phyloP scores from a whole-genome alignment of 2,888 invertebrate genomes.

The Andrena dorsata region DNA sequence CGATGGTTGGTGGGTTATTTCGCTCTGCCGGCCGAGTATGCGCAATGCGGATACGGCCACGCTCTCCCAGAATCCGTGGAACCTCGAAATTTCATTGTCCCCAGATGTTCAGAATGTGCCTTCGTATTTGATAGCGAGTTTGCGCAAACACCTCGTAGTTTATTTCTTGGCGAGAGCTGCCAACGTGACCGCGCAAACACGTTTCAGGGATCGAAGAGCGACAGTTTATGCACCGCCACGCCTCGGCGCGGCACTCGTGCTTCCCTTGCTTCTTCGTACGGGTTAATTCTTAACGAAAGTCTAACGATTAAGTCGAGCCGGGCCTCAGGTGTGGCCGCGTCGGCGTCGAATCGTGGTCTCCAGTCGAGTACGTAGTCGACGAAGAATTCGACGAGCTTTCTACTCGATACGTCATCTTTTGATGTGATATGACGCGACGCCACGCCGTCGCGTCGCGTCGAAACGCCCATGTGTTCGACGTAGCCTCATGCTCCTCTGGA shows the following conservation, averaged over 20 bases:
- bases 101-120: too few relatives aligned
- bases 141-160: constrained; percentile 40
- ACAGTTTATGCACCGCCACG: constrained; percentile 51
- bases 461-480: background rate
- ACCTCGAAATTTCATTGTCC: background rate
- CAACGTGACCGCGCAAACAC: constrained; percentile 58
- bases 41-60: too few relatives aligned
- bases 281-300: constrained; percentile 5
- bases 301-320: background rate
- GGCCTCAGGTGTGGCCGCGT: background rate
- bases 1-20: background rate
- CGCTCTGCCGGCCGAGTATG: too few relatives aligned
- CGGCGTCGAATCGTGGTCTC: background rate
- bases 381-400: background rate
- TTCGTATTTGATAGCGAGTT: constrained; percentile 22
- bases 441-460: background rate
- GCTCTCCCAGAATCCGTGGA: too few relatives aligned
- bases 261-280: background rate
- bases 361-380: background rate
- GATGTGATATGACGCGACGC: background rate
- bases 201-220: constrained; percentile 40
- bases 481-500: background rate
- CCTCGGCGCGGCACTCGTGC: constrained; percentile 34
- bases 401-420: background rate
- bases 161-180: constrained; percentile 21